Evolutionary conservation across 92 coral and sea anemone genomes (phyloP), one percentile per base, ranked within the genome.

Genomic region (Umimayanthus kanabou): DNA sequence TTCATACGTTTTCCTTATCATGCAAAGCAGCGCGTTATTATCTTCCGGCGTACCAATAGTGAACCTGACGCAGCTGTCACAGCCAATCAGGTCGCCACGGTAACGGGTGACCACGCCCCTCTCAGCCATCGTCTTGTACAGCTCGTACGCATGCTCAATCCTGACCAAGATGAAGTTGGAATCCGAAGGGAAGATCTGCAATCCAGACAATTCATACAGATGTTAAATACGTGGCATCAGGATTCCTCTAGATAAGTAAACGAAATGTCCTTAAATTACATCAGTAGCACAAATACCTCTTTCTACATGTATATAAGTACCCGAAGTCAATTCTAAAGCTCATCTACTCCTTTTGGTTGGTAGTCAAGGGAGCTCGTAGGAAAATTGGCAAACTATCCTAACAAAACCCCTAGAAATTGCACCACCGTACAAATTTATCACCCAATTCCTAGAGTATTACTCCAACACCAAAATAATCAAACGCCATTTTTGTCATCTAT

Each of bases 131-230:
- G 86, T 89, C 77, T 76, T 89, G 77, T 89, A 84, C 88, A 89
- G 70, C 29, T 82, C 78, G 65, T 89, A 73, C 88, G 91, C 91
- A 80, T 66, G 91, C 53, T 89, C 91, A 58, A 89, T 84, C 88
- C 72, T 89, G 10, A 84, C 45, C 65, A 89, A 65, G 9, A 89
- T 20, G 73, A 57, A 89, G 84, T 89, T 89, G n/a, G 88, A 71
- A 67, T 89, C 91, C 4, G 91, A 89, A 2, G 91, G 91, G 72
- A 89, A 89, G 67, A 89, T 89, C 91, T 89, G 81, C 29, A 80
- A 30, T 40, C 8, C 23, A n/a, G 10, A 66, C 9, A 70, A 80
- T 14, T 14, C 29, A 73, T 14, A 39, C 13, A 73, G 37, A 33
- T 28, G 37, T 39, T 73, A 29, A 28, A 28, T 22, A 28, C 16